Base-by-base conservation (phyloP, 2,888 invertebrate species). In the Chrysolina americana region DNA sequence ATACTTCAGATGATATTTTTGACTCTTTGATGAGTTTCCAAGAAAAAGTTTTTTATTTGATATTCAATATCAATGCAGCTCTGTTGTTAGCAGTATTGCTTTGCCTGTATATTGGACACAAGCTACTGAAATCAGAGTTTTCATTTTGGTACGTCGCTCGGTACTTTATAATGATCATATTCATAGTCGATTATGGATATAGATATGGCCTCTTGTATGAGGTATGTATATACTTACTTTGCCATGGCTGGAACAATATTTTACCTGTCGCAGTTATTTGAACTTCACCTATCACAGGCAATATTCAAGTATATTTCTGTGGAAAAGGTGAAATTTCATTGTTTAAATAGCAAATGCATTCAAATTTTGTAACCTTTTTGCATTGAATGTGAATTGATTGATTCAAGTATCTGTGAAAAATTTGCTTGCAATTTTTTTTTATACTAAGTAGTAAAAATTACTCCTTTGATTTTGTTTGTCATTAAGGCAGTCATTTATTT, bases 111-210 rank as follows among this genome's bases (percentile, higher is more conserved):
- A 44, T 78, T 74, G 50, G 75, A 10, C 79, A 76, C 66, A 76
- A 78, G 65, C 71, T 82, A 47, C 69, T 81, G 11, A 80, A 70
- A 71, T 76, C 76, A n/a, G 74, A 78, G 50, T 80, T 74, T 75
- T 78, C 80, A 11, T 63, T 81, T 64, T 59, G 76, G 65, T 80
- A 79, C 68, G 75, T 80, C 53, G 4, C 80, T n/a, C 76, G 75
- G 21, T 82, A 82, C 72, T 65, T 79, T 36, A 47, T 79, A 19
- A 68, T 77, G 1, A 8, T 81, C 6, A 50, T 83, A 44, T 13
- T 82, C 4, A 73, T 82, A 23, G 66, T 74, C 19, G 83, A 83
- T 74, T 82, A 76, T 77, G 78, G 74, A 59, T 73, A 70, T 28
- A 74, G 81, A 44, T 82, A 83, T 53, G 63, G 75, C 23, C 36